Evolutionary conservation across 1,140 invertebrate genomes (phyloP).

Genomic region (Armadillidium nasatum): DNA sequence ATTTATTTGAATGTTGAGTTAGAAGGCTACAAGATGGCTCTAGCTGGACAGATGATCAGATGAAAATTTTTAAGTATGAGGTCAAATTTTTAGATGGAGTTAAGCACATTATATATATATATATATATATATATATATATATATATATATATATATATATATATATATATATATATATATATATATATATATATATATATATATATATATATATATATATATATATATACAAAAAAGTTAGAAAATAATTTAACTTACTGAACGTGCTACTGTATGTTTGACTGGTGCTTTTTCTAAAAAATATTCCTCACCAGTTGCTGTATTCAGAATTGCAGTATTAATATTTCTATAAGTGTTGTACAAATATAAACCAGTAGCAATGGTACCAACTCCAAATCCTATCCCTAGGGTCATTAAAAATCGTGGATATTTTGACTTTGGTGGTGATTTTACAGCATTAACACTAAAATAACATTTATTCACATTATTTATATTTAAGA

Average conservation of each 20-base stretch:
- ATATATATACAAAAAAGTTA: background rate
- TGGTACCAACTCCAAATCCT: background rate
- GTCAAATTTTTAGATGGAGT: no score
- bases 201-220: background rate
- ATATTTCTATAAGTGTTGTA: background rate
- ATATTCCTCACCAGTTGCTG: background rate
- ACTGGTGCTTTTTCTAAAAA: background rate
- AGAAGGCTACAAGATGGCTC: no score
- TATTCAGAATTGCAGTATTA: background rate
- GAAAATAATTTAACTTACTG: background rate
- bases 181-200: background rate
- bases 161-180: background rate
- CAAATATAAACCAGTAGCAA: background rate
- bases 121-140: background rate
- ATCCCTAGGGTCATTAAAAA: background rate
- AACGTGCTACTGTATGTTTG: background rate
- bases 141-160: background rate
- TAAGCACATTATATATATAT: background rate
- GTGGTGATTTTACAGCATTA: background rate
- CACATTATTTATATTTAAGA: no score
- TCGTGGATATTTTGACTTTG: background rate
- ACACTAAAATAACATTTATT: no score
- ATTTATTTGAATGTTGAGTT: no score
- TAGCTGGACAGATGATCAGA: no score
- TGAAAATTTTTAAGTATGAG: no score